A percentile compares a stretch with the other conserved stretches of the same genome.
phyloP scores from a whole-genome alignment of 1,140 invertebrate genomes.

The Heliconius hewitsoni region DNA sequence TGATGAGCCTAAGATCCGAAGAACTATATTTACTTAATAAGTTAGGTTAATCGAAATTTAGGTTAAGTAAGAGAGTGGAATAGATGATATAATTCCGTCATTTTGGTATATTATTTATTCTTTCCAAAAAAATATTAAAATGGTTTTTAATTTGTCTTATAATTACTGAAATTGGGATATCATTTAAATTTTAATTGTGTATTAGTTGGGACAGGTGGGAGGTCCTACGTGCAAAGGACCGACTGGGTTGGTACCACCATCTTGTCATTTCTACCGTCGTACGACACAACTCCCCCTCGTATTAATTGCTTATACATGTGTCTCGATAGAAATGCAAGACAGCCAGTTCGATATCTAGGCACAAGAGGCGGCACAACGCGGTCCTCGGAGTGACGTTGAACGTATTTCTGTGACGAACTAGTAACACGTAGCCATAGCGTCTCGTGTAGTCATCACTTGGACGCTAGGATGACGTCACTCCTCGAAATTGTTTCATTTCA shows the following conservation, averaged over 20 bases:
- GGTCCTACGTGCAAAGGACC: background rate
- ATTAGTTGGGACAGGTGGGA: slow-evolving; percentile 1
- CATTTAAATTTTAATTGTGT: background rate
- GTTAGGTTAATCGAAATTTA: background rate
- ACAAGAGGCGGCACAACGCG: background rate
- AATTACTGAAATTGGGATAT: background rate
- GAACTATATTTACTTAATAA: background rate
- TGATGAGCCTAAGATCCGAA: background rate
- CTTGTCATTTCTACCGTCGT: background rate
- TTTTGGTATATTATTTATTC: background rate
- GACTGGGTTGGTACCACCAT: slow-evolving; percentile 1
- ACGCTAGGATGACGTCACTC: background rate
- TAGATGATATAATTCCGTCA: background rate
- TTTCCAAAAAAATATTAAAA: background rate
- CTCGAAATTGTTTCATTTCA: background rate
- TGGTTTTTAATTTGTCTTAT: background rate
- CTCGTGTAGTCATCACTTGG: background rate
- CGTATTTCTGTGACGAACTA: background rate
- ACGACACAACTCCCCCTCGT: background rate
- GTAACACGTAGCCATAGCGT: background rate
- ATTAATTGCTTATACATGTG: background rate
- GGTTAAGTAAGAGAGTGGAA: slow-evolving; percentile 4
- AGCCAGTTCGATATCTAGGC: background rate
- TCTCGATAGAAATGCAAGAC: slow-evolving; percentile 1
- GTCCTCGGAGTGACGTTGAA: background rate